Percentiles rank a stretch among this genome's conserved stretches.
Evolutionary conservation across 2,888 invertebrate species (phyloP).

Genomic region (Ceratothoa steindachneri): DNA sequence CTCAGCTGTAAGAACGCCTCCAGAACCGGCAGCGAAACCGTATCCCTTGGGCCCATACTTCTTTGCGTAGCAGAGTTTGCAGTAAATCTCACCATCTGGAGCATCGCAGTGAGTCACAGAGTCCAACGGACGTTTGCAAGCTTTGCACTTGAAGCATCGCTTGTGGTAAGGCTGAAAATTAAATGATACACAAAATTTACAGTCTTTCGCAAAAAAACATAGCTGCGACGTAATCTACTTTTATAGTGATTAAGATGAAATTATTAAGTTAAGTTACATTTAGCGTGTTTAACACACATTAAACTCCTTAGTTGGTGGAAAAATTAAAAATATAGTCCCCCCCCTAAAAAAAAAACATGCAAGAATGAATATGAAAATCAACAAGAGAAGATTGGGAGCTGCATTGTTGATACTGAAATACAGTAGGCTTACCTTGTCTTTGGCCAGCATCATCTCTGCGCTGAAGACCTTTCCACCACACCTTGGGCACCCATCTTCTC

Average conservation of each 20-base stretch:
- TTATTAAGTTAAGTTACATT: too few species aligned
- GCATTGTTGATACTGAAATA: too few species aligned
- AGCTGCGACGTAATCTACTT: too few species aligned
- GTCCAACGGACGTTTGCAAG: conserved; percentile 89
- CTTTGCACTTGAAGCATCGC: conserved; percentile 86
- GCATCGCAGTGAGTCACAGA: conserved; percentile 94
- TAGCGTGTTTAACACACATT: too few species aligned
- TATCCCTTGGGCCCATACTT: conserved; percentile 97
- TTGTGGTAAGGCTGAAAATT: conserved; percentile 73
- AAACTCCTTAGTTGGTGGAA: too few species aligned
- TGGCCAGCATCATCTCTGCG: conserved; percentile 47
- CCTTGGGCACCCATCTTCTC: conserved; percentile 39
- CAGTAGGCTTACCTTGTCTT: conserved; percentile 44
- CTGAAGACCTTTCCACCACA: conserved; percentile 44
- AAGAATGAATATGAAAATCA: too few species aligned
- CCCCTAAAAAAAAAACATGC: too few species aligned
- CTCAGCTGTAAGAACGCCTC: conserved; percentile 59
- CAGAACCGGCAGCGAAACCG: conserved; percentile 91
- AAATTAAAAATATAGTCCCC: too few species aligned
- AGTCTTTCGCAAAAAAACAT: too few species aligned
- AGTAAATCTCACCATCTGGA: conserved; percentile 87
- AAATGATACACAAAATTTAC: too few species aligned
- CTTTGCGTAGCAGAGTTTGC: conserved; percentile 91
- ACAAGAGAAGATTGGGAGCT: too few species aligned
- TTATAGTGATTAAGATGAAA: too few species aligned